A percentile compares a stretch with the other conserved stretches of the same genome.
Evolutionary conservation across 2,888 invertebrate genomes (phyloP).

Genomic region (Subacronicta megacephala): DNA sequence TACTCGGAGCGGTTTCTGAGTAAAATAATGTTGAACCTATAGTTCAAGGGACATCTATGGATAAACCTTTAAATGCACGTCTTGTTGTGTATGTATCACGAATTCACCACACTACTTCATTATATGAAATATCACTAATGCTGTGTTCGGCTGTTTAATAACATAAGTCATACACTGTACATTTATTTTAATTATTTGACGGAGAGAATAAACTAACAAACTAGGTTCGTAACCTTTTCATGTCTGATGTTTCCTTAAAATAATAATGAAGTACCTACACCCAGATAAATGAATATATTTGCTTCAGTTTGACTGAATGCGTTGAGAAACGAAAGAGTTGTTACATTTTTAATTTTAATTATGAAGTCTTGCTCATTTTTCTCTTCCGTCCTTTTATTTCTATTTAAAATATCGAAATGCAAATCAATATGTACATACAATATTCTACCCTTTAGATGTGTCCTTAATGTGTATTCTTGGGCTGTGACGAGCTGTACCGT

Average conservation of each 20-base stretch:
- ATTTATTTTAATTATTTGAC: constrained; percentile 16
- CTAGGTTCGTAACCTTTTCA: too few species aligned
- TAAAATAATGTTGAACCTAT: constrained; percentile 20
- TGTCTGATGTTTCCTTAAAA: too few species aligned
- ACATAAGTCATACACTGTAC: constrained; percentile 45
- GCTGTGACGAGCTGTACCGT: constrained; percentile 67
- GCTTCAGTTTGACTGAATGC: constrained; percentile 13
- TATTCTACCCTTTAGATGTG: constrained; percentile 65
- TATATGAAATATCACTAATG: constrained; percentile 71
- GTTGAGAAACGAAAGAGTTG: constrained; percentile 9
- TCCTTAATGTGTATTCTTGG: constrained; percentile 72
- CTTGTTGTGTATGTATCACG: constrained; percentile 41
- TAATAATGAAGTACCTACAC: too few species aligned
- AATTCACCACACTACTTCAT: constrained; percentile 32
- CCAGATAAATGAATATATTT: neutral
- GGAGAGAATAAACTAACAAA: constrained; percentile 8
- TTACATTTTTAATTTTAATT: constrained; percentile 29
- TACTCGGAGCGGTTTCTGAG: too few species aligned
- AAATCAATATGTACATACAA: constrained; percentile 38
- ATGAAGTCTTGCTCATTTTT: constrained; percentile 79
- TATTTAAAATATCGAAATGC: constrained; percentile 49
- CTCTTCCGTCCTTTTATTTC: constrained; percentile 79
- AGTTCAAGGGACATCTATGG: constrained; percentile 43
- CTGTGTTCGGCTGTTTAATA: constrained; percentile 70
- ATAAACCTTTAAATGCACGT: constrained; percentile 35